A percentile compares a stretch with the other conserved stretches of the same genome.
Evolutionary conservation across 2,113 vertebrate species (phyloP).

Genomic region (Addax nasomaculatus): DNA sequence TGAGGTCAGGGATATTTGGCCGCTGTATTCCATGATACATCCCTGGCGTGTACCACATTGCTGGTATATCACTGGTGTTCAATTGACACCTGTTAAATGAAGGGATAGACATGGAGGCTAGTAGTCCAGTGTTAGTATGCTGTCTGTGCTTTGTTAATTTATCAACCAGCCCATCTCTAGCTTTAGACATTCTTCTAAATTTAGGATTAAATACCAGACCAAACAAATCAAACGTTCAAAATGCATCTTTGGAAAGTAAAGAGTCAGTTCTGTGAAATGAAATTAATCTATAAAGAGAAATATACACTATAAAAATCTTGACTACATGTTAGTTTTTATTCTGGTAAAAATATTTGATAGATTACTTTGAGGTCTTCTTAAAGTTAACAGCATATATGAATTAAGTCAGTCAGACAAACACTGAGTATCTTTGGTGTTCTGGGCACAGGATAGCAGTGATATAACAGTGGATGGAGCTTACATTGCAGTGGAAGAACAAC

Average conservation of each 20-base stretch:
- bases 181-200: background rate
- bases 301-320: background rate
- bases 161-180: background rate
- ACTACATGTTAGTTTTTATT: background rate
- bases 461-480: background rate
- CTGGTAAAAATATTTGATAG: background rate
- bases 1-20: background rate
- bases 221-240: background rate
- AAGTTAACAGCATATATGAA: background rate
- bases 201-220: background rate
- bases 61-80: background rate
- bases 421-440: background rate
- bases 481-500: background rate
- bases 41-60: background rate
- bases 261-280: background rate
- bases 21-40: background rate
- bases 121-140: background rate
- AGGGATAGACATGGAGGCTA: background rate
- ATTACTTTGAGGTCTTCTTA: background rate
- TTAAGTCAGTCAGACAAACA: background rate
- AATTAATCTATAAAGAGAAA: background rate
- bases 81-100: background rate
- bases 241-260: background rate
- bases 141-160: background rate
- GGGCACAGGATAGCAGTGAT: background rate